A percentile compares a stretch with the other conserved stretches of the same genome.
Evolutionary conservation across 2,113 vertebrate species (phyloP).

Genomic region (Chlorodrepanis virens): DNA sequence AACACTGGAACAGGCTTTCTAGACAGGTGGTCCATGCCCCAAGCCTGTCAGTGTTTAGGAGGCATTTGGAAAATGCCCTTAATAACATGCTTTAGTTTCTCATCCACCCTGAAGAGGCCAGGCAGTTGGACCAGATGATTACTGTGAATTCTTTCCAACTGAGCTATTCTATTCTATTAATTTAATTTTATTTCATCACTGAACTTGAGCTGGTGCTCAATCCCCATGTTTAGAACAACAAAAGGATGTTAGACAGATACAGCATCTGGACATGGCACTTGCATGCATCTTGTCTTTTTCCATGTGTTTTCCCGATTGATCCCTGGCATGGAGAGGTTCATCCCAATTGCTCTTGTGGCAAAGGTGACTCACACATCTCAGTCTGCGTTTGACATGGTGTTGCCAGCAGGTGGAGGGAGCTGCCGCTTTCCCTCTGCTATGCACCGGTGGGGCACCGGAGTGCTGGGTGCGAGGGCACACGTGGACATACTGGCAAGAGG

Average conservation of each 20-base stretch:
- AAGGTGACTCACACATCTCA: fast-evolving
- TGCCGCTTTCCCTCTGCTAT: not conserved
- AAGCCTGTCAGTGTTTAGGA: not conserved
- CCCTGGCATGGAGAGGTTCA: not conserved
- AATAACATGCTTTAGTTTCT: not conserved
- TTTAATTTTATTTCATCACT: not conserved
- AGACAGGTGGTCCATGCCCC: fast-evolving
- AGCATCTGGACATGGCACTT: not conserved
- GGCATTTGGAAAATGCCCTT: not conserved
- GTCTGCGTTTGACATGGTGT: fast-evolving
- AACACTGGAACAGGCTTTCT: not conserved
- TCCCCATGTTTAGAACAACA: not conserved
- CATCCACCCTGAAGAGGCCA: not conserved
- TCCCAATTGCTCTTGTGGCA: not conserved
- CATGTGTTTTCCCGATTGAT: fast-evolving
- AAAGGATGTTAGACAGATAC: not conserved
- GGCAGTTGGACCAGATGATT: not conserved
- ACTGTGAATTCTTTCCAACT: not conserved
- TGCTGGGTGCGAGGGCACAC: fast-evolving
- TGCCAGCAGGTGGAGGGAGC: not conserved
- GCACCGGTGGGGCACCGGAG: not conserved
- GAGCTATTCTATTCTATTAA: not conserved
- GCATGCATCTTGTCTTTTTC: not conserved
- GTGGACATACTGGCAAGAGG: not conserved
- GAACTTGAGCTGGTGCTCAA: not conserved